Evolutionary conservation across 2,113 vertebrate species (phyloP), one percentile per base, ranked within the genome.

Genomic region (Coregonus clupeaformis): DNA sequence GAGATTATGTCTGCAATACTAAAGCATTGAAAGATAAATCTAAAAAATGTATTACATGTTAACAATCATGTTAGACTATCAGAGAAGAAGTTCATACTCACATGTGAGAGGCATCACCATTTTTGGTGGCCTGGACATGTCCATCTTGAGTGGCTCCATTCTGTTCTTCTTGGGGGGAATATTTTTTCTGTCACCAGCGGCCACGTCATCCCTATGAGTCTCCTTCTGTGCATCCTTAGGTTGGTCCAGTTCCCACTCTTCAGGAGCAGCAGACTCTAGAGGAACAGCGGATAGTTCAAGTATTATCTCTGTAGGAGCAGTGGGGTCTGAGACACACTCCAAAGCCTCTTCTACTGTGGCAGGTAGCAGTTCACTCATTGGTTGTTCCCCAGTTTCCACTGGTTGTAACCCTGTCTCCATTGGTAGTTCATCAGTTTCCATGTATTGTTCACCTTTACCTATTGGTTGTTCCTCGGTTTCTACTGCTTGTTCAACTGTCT

Each of bases 91-190:
- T n/a, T 66, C 2, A 76, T 74, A 93, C 92, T 91, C 86, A 94
- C 93, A 92, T n/a, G 91, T 86, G 9, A 90, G 89, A 73, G 90
- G 91, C 11, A 83, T 79, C 6, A 79, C 57, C 22, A 79, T 42
- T 0, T 13, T 52, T 52, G 49, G 16, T 5, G 72, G 79, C 57
- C 87, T 89, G 57, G 91, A 84, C 90, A 93, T 92, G 77, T 94
- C 92, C 63, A 93, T 85, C 78, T 93, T 93, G 70, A 94, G 81
- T 25, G 93, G 92, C 67, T 93, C 91, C 1, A 85, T 29, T 87
- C 92, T 89, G 64, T 90, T 87, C 71, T 90, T 93, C 84, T 92
- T 93, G 55, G 89, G 87, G 3, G 87, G 86, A 77, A 93, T 85
- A 60, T 86, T 88, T 76, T 86, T 93, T 81, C 80, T 91, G 0